phyloP scores from a whole-genome alignment of 2,113 vertebrate species.

The Sylvia atricapilla region DNA sequence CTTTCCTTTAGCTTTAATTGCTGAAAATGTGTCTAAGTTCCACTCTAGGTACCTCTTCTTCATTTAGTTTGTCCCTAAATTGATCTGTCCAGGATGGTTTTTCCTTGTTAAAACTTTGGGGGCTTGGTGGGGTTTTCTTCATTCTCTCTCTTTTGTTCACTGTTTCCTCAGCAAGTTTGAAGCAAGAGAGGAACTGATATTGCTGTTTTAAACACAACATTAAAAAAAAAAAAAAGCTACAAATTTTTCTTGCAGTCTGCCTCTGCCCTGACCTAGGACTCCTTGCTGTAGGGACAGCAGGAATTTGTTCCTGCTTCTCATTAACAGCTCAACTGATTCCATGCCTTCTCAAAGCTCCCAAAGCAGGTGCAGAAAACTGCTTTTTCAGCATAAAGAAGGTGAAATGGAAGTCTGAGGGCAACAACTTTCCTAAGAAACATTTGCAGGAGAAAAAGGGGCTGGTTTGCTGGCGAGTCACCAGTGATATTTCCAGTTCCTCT shows the following conservation, averaged over 20 bases:
- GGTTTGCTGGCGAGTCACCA: not conserved
- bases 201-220: not conserved
- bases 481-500: not conserved
- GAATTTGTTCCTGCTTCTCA: not conserved
- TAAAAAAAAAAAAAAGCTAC: not conserved
- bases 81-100: not conserved
- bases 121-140: fast-evolving
- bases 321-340: not conserved
- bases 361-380: not conserved
- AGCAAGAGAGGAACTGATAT: not conserved
- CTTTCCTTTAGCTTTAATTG: not conserved
- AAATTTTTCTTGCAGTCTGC: not conserved
- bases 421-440: not conserved
- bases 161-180: not conserved
- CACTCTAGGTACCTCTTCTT: not conserved
- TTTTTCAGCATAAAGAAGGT: not conserved
- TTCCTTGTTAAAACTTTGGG: not conserved
- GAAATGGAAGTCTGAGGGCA: not conserved
- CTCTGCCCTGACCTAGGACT: not conserved
- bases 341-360: not conserved
- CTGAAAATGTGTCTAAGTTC: not conserved
- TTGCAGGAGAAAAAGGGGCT: not conserved
- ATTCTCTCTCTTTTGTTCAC: not conserved
- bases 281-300: not conserved
- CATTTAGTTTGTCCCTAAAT: not conserved